Evolutionary conservation across 2,797 vertebrate genomes (phyloP).

Genomic region (Astyanax mexicanus): DNA sequence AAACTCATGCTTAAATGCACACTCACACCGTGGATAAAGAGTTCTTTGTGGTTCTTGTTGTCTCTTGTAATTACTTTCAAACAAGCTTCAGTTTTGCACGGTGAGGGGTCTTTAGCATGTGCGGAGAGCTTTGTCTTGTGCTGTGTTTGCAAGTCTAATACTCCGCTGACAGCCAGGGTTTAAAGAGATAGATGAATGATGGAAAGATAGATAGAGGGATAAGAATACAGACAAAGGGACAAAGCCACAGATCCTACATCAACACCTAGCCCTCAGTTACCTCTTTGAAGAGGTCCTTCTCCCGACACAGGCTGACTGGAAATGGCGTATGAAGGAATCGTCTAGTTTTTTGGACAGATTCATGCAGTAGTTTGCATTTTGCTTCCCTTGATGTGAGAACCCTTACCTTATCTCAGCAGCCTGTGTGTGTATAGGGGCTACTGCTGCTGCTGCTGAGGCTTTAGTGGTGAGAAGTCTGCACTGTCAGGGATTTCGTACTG

Average conservation of each 20-base stretch:
- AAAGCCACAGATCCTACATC: conserved; percentile 33
- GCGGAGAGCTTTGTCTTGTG: conserved; percentile 39
- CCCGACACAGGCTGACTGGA: background rate
- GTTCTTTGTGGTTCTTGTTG: conserved; percentile 54
- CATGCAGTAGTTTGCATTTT: conserved; percentile 31
- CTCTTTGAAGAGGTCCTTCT: conserved; percentile 1
- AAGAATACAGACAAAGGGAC: conserved; percentile 21
- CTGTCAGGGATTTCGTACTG: conserved; percentile 53
- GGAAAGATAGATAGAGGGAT: conserved; percentile 31
- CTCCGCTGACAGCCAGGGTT: conserved; percentile 49
- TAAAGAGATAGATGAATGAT: conserved; percentile 49
- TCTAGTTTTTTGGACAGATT: conserved; percentile 8
- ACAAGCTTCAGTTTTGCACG: conserved; percentile 45
- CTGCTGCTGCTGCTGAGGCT: conserved; percentile 32
- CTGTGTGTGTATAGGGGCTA: conserved; percentile 59
- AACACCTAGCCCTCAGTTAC: conserved; percentile 35
- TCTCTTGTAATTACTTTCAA: conserved; percentile 59
- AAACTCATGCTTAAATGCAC: conserved; percentile 18
- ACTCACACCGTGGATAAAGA: conserved; percentile 40
- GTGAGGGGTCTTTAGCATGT: conserved; percentile 47
- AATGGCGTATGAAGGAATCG: conserved; percentile 24
- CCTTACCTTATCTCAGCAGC: conserved; percentile 57
- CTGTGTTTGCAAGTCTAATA: conserved; percentile 50
- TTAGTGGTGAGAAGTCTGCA: conserved; percentile 56
- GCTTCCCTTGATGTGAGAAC: conserved; percentile 48